These are phyloP conservation scores for Macrosteles quadrilineatus DNA, from an alignment of 1,140 invertebrate species.

Conservation along the genomic window DNA sequence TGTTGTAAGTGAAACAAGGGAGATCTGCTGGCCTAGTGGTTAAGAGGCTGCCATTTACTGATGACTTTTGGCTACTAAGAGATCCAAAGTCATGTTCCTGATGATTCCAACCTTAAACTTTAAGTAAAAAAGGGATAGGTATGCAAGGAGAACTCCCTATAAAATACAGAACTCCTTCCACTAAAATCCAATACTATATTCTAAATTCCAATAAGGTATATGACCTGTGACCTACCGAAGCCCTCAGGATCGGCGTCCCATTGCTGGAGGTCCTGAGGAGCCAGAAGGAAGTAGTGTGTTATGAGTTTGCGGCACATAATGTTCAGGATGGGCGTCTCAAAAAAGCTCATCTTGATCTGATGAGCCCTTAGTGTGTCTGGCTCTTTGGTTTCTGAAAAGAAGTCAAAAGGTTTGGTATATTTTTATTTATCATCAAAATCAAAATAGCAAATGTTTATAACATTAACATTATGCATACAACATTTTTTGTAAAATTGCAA, in stretches of 20 bases:
- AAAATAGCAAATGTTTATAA: neutral
- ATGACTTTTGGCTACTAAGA: too few species aligned
- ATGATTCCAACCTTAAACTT: too few species aligned
- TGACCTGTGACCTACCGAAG: conserved; percentile 74
- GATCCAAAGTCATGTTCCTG: too few species aligned
- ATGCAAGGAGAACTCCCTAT: too few species aligned
- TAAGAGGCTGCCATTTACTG: too few species aligned
- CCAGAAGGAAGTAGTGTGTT: conserved; percentile 85
- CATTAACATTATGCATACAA: neutral
- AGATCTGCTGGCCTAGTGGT: too few species aligned
- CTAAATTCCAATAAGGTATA: too few species aligned
- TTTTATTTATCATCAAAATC: neutral
- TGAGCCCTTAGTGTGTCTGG: conserved; percentile 60
- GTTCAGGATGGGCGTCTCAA: conserved; percentile 65
- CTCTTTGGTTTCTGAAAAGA: conserved; percentile 52
- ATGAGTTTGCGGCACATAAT: conserved; percentile 84
- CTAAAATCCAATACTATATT: too few species aligned
- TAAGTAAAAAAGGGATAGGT: too few species aligned
- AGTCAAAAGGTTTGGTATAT: conserved; percentile 34
- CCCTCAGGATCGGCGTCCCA: conserved; percentile 91
- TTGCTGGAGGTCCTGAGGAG: conserved; percentile 76
- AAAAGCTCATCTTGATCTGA: conserved; percentile 70
- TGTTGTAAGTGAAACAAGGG: too few species aligned
- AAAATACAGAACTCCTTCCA: too few species aligned
- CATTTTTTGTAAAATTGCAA: neutral